Conservation (phyloP, 2,888 invertebrate species). For the Leptinotarsa haldemani region DNA sequence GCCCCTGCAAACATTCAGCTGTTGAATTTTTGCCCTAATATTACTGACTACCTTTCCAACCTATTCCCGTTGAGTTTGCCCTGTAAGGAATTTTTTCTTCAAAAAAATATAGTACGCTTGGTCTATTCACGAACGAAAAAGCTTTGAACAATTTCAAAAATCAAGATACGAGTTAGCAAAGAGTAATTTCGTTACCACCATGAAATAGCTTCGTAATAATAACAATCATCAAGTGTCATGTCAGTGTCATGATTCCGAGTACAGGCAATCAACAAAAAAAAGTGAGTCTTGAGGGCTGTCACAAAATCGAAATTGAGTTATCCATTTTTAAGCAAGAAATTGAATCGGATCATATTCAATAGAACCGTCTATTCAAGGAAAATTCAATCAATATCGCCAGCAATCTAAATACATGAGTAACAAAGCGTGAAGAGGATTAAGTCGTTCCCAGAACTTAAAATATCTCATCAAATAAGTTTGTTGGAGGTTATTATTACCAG, state of each 20-base stretch:
- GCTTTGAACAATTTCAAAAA: no score
- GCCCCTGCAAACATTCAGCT: no score
- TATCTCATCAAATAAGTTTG: slow-evolving; percentile 48
- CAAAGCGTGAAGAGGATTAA: slow-evolving; percentile 46
- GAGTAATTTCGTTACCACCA: neutral
- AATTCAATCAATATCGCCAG: slow-evolving; percentile 44
- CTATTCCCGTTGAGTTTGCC: no score
- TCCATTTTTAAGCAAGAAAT: slow-evolving; percentile 5
- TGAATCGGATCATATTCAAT: slow-evolving; percentile 20
- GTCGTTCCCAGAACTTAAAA: slow-evolving; percentile 47
- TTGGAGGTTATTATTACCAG: slow-evolving; percentile 47
- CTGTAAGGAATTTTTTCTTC: no score
- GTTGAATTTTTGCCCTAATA: no score
- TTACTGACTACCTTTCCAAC: no score
- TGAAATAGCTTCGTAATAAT: slow-evolving; percentile 1
- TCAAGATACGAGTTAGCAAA: neutral
- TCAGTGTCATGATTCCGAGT: neutral
- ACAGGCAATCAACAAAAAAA: slow-evolving; percentile 6
- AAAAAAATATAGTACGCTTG: no score
- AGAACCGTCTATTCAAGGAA: slow-evolving; percentile 34
- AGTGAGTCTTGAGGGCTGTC: neutral
- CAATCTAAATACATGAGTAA: slow-evolving; percentile 40
- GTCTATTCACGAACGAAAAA: no score
- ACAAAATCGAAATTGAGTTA: slow-evolving; percentile 7
- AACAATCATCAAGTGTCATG: neutral